phyloP scores from a whole-genome alignment of 2,797 vertebrate species.

The Euphonia xanthogaster region DNA sequence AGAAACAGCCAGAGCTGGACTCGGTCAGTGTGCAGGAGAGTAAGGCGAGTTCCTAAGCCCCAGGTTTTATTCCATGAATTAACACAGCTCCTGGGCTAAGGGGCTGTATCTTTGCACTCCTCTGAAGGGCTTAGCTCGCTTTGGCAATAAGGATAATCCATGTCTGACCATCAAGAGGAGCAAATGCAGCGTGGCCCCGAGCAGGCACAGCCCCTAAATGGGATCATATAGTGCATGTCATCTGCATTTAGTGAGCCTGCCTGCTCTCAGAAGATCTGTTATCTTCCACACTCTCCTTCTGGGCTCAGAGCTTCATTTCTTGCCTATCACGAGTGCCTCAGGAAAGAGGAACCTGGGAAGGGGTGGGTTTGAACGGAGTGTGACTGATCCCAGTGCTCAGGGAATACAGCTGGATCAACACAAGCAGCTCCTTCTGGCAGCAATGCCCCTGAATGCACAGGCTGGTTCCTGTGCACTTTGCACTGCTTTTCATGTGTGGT shows the following conservation, averaged over 20 bases:
- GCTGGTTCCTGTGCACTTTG: background rate
- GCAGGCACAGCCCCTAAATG: slow-evolving; percentile 3
- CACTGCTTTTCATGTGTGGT: background rate
- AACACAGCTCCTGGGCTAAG: background rate
- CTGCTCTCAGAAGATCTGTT: background rate
- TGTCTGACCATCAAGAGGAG: background rate
- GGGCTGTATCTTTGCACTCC: background rate
- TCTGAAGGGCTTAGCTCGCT: slow-evolving; percentile 21
- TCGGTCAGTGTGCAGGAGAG: background rate
- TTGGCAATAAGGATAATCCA: slow-evolving; percentile 19
- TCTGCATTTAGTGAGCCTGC: slow-evolving; percentile 36
- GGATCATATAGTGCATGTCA: slow-evolving; percentile 24
- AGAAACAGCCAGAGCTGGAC: background rate
- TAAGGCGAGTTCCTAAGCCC: background rate
- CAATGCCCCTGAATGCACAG: background rate
- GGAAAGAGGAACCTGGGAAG: background rate
- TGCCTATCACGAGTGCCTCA: background rate
- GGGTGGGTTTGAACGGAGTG: background rate
- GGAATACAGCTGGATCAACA: background rate
- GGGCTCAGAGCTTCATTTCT: background rate
- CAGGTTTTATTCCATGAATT: slow-evolving; percentile 17
- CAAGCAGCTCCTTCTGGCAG: background rate
- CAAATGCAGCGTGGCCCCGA: background rate
- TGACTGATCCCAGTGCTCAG: background rate
- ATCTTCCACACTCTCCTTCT: background rate